Base-by-base conservation (phyloP, 2,888 invertebrate species). In the Penaeus monodon region DNA sequence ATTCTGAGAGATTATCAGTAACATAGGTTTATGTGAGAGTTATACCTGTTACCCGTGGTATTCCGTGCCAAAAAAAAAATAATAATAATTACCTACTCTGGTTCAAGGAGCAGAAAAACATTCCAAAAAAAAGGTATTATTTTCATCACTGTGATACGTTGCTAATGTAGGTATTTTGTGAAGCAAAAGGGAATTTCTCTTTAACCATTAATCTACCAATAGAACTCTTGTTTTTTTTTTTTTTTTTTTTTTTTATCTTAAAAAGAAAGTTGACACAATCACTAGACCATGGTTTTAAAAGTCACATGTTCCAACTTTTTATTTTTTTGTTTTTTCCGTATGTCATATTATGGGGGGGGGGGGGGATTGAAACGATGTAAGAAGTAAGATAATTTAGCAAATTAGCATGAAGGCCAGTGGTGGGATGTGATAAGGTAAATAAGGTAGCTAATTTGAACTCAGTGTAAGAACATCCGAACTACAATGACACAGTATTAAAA, bases 51-150 rank as follows among this genome's bases (percentile, higher is more conserved):
- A 63, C 73, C 64, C 85, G 63, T 85, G 66, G 80, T 80, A 85
- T 85, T 85, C 85, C 70, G 85, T 85, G 85, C 85, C 85, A 85
- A 79, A 85, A 85, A 85, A 85, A 85, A 85, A 85, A 85, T n/a
- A n/a, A n/a, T n/a, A n/a, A 29, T 66, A 73, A 64, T 49, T 80
- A 80, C 85, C 85, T 85, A 33, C 73, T 63, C 63, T 80, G 80
- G 77, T 65, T 80, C 64, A 80, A 73, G 79, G 73, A 73, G 79
- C 85, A 85, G 73, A 57, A 74, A 74, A 85, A 85, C 85, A 85
- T 80, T 80, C 78, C 64, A 70, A 27, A 83, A 27, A 83, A 64
- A 84, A 70, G 85, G 85, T 73, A 70, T 74, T 66, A 80, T 57
- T 80, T 85, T 74, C 85, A 80, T 70, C 85, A 44, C 85, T 85